Evolutionary conservation across 2,113 vertebrate species (phyloP), one percentile per base, ranked within the genome.

Genomic region (Tautogolabrus adspersus): DNA sequence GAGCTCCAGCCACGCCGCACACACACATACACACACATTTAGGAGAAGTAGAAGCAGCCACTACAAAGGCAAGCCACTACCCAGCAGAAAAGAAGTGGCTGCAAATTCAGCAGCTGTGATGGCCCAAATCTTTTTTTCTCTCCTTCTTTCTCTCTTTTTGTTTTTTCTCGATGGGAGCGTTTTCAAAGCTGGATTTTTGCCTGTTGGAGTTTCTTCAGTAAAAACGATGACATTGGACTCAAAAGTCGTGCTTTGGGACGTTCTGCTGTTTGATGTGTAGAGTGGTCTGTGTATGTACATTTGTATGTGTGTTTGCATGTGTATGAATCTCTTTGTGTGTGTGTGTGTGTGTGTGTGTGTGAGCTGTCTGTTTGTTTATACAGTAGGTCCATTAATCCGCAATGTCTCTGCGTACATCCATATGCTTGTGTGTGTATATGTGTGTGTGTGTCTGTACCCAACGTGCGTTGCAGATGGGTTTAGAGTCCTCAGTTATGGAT

Each of bases 51-150:
- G 40, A 42, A 42, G 68, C 66, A 70, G 67, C 47, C 49, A 81
- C 85, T 88, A 81, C 89, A 91, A 87, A 91, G 87, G 75, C 81
- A 51, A 87, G 78, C 66, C 82, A 42, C 77, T 75, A 82, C 83
- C 82, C 83, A 65, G 62, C 21, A 61, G 84, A 72, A 67, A 71
- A 75, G 72, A 72, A 74, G 40, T 87, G 85, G 77, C 52, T 22
- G 85, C 61, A 64, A 83, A 74, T 73, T 79, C 75, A 82, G 77
- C 66, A 78, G 21, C 75, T 26, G 55, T 64, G 68, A 82, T 81
- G 72, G 75, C 83, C 82, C 71, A 61, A 77, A 87, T 76, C 86
- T 75, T 71, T 60, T 16, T 64, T 18, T 47, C 23, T 63, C 49
- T 22, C 54, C 16, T 5, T 65, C 38, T 22, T 9, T 23, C 19